Conservation (phyloP, 2,888 invertebrate genomes). For the Ophonus ardosiacus region DNA sequence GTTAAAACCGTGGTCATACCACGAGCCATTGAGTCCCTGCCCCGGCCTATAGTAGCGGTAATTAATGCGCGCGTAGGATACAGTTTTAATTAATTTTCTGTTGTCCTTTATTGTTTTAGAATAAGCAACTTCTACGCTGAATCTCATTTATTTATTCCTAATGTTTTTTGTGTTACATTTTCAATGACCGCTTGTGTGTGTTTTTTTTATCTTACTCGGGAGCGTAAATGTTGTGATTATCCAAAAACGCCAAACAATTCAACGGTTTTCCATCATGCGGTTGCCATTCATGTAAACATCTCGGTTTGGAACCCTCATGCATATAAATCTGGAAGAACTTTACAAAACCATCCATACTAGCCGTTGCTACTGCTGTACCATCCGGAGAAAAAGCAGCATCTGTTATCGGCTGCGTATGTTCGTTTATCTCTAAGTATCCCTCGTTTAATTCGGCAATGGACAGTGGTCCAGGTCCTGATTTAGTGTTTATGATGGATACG, state of each 20-base stretch:
- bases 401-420: constrained; percentile 83
- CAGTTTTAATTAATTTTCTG: too few species aligned
- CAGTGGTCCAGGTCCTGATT: constrained; percentile 75
- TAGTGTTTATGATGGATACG: constrained; percentile 75
- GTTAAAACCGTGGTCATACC: too few species aligned
- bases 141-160: too few species aligned
- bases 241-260: constrained; percentile 94
- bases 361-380: constrained; percentile 95
- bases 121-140: too few species aligned
- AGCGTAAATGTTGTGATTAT: constrained; percentile 90
- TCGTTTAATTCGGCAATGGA: constrained; percentile 74
- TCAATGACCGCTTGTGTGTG: too few species aligned
- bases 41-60: too few species aligned
- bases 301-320: constrained; percentile 82
- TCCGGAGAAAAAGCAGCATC: constrained; percentile 96
- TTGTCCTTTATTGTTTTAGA: too few species aligned
- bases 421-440: constrained; percentile 79
- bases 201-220: constrained; percentile 82
- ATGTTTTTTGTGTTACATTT: too few species aligned
- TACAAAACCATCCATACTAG: constrained; percentile 91
- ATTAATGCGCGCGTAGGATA: too few species aligned
- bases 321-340: constrained; percentile 94
- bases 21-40: too few species aligned
- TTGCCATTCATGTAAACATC: constrained; percentile 94
- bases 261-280: constrained; percentile 94